phyloP scores from a whole-genome alignment of 2,888 invertebrate species.

The Protonemura montana region DNA sequence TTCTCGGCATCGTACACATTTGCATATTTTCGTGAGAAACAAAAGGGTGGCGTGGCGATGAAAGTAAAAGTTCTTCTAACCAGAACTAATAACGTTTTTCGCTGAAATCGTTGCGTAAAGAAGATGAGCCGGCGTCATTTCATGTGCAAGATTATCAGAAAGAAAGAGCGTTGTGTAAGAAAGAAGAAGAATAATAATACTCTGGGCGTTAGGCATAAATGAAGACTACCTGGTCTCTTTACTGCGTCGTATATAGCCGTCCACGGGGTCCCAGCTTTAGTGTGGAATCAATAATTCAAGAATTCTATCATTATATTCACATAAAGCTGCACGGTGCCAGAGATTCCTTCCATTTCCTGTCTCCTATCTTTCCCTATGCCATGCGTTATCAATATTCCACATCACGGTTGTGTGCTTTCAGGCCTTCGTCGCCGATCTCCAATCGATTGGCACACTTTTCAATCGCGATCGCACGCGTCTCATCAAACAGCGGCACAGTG shows the following conservation, averaged over 20 bases:
- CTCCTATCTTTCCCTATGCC: background rate
- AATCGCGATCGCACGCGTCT: background rate
- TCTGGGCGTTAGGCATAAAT: no score
- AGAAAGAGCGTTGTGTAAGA: no score
- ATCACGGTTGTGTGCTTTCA: constrained; percentile 12
- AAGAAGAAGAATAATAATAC: no score
- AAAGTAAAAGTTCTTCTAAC: background rate
- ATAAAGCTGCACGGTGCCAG: background rate
- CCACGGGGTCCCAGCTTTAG: background rate
- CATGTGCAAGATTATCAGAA: no score
- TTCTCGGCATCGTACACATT: background rate
- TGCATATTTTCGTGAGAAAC: background rate
- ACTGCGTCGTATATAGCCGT: background rate
- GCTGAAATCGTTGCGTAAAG: background rate
- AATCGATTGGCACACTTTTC: background rate
- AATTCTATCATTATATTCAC: background rate
- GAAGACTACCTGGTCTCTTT: background rate
- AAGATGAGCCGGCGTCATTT: background rate
- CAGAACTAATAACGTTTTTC: background rate
- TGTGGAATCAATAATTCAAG: background rate
- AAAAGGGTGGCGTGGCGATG: background rate
- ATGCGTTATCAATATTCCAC: background rate
- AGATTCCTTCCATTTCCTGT: background rate
- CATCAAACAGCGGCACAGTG: no score
- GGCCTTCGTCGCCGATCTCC: no score